Conservation (phyloP, 2,797 vertebrate species). For the Rhinichthys osculus region DNA sequence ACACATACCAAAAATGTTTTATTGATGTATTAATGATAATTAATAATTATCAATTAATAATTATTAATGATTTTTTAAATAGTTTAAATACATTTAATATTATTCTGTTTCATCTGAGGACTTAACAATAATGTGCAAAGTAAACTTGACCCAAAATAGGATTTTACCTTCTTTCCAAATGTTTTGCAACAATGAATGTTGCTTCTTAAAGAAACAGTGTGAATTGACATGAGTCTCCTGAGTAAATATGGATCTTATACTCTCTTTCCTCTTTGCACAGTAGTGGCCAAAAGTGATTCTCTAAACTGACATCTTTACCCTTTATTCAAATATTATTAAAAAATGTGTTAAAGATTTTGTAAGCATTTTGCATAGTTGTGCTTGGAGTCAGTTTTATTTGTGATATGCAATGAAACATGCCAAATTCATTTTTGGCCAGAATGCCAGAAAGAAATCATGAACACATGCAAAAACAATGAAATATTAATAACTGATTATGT, state of each 20-base stretch:
- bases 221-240: not conserved
- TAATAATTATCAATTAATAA: too few species aligned
- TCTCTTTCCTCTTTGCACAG: not conserved
- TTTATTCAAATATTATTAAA: too few species aligned
- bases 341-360: not conserved
- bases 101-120: not conserved
- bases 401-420: too few species aligned
- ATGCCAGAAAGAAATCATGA: too few species aligned
- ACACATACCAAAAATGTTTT: too few species aligned
- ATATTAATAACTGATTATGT: not conserved
- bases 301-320: not conserved
- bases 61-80: too few species aligned
- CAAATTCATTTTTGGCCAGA: too few species aligned
- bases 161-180: not conserved
- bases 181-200: not conserved
- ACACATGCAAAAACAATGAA: not conserved
- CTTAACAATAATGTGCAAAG: not conserved
- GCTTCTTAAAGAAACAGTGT: not conserved
- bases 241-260: not conserved
- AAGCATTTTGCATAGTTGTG: too few species aligned
- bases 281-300: not conserved
- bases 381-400: too few species aligned
- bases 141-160: not conserved
- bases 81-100: too few species aligned
- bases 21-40: too few species aligned